phyloP scores from a whole-genome alignment of 2,113 vertebrate species.

The Lynx canadensis region DNA sequence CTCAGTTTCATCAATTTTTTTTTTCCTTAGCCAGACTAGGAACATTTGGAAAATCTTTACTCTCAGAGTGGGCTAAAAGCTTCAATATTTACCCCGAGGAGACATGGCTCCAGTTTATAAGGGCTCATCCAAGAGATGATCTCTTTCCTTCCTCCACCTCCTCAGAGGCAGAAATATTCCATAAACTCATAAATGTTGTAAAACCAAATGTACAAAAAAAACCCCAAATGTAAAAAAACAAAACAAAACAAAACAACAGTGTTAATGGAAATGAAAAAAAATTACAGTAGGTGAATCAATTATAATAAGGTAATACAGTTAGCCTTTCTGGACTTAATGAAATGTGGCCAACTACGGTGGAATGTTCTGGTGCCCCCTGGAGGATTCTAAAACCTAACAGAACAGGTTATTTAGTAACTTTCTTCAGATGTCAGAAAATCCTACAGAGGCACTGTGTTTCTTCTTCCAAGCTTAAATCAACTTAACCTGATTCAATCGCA shows the following conservation, averaged over 20 bases:
- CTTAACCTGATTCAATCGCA: neutral
- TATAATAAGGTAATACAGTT: constrained; percentile 52
- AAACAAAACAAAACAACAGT: too few species aligned
- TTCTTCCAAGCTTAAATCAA: constrained; percentile 7
- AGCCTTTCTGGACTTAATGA: constrained; percentile 66
- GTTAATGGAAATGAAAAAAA: constrained; percentile 42
- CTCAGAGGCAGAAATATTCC: constrained; percentile 61
- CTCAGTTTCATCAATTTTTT: constrained; percentile 60
- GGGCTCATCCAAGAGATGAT: constrained; percentile 70
- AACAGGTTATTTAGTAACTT: constrained; percentile 56
- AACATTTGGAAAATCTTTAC: constrained; percentile 72
- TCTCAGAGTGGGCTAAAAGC: constrained; percentile 48
- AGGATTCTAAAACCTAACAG: constrained; percentile 70
- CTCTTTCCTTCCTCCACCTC: constrained; percentile 68
- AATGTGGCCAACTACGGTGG: constrained; percentile 51
- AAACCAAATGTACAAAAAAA: constrained; percentile 33
- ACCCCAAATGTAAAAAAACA: neutral
- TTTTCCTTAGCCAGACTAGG: constrained; percentile 57
- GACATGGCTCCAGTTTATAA: constrained; percentile 59
- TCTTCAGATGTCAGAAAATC: constrained; percentile 45
- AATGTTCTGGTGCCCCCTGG: constrained; percentile 81
- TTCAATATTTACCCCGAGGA: constrained; percentile 65
- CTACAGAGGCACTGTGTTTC: constrained; percentile 34
- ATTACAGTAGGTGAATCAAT: constrained; percentile 54
- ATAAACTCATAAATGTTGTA: constrained; percentile 54